These are phyloP conservation scores for Sebastes iracundus DNA, from an alignment of 2,797 vertebrate species.

Conservation along the genomic window DNA sequence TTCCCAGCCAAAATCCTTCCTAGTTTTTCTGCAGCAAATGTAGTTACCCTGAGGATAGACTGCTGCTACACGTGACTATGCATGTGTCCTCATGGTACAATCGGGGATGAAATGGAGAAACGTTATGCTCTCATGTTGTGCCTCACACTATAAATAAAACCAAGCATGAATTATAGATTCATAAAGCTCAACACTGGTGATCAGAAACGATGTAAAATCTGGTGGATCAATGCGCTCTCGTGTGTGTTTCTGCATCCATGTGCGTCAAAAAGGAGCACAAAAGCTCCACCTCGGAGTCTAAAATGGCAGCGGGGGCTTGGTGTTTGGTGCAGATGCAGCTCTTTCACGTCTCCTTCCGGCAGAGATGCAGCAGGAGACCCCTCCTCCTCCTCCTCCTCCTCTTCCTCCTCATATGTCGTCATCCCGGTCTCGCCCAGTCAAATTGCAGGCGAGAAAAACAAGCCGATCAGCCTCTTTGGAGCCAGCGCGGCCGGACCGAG, in stretches of 20 bases:
- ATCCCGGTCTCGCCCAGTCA: background rate
- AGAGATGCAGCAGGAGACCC: background rate
- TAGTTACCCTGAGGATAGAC: background rate
- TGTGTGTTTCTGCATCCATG: background rate
- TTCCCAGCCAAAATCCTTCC: background rate
- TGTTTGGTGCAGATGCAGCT: background rate
- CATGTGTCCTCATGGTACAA: background rate
- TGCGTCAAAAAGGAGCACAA: no score
- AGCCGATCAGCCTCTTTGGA: background rate
- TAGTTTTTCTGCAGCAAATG: slow-evolving; percentile 22
- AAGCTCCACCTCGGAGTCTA: background rate
- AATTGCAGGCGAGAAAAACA: background rate
- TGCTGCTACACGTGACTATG: background rate
- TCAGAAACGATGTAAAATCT: no score
- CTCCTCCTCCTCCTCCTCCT: background rate
- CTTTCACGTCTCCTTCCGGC: no score
- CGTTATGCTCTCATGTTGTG: background rate
- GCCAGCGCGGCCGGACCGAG: background rate
- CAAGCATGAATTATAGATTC: fast-evolving
- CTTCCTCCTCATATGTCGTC: background rate
- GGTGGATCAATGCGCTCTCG: background rate
- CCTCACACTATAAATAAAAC: no score
- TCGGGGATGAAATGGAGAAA: slow-evolving; percentile 31
- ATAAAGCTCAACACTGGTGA: no score
- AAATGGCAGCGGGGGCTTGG: background rate